Percentiles rank a stretch among this genome's conserved stretches.
Evolutionary conservation across 2,888 invertebrate genomes (phyloP).

Genomic region (Eilema sororculum): DNA sequence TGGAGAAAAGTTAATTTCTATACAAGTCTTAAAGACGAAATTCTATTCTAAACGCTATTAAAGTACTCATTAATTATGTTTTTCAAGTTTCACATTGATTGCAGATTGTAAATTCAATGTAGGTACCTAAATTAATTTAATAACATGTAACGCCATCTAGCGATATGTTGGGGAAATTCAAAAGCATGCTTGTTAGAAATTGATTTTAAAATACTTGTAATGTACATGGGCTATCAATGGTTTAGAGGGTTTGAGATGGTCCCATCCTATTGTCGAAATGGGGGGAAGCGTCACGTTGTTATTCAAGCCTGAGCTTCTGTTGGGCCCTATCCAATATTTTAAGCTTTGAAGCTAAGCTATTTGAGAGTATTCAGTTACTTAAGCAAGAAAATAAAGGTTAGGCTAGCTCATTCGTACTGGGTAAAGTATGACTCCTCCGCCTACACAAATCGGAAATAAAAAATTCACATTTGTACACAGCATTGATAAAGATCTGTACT

Average conservation of each 20-base stretch:
- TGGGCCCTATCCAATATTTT: no score
- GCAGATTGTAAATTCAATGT: background rate
- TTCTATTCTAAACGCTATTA: background rate
- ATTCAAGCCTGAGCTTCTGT: no score
- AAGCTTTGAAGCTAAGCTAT: background rate
- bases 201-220: no score
- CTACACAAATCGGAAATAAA: constrained; percentile 1
- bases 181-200: background rate
- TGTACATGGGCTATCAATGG: no score
- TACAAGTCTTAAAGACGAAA: background rate
- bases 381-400: background rate
- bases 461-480: background rate
- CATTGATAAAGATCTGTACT: background rate
- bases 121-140: background rate
- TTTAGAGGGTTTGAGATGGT: no score
- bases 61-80: background rate
- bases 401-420: background rate
- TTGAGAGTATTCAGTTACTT: background rate
- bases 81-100: background rate
- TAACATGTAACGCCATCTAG: constrained; percentile 8
- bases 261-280: no score
- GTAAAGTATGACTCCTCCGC: background rate
- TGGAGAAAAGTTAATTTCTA: background rate
- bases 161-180: background rate
- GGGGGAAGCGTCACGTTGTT: no score